Conservation (phyloP, 2,113 vertebrate genomes). For the Rhegmatorhina hoffmannsi region DNA sequence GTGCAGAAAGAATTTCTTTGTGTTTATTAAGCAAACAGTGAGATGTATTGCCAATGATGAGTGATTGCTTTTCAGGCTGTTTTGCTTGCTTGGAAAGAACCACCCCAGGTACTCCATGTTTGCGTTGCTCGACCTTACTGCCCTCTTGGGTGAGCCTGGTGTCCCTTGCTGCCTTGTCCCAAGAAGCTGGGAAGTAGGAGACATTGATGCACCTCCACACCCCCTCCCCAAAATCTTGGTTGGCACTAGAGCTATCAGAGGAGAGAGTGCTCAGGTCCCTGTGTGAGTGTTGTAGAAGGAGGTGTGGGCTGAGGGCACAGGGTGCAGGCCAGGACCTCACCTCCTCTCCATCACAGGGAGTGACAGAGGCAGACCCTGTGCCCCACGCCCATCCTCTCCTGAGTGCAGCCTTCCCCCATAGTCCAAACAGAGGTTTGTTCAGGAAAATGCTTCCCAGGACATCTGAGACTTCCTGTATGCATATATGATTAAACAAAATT, state of each 20-base stretch:
- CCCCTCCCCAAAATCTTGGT: not conserved
- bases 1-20: not conserved
- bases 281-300: not conserved
- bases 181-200: not conserved
- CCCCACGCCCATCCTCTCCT: rapidly evolving
- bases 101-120: not conserved
- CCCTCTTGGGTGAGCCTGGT: conserved; percentile 46
- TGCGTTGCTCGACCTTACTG: not conserved
- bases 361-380: not conserved
- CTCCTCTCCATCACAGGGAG: not conserved
- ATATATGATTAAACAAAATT: not conserved
- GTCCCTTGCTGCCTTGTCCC: rapidly evolving
- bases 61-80: not conserved
- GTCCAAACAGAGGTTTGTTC: not conserved
- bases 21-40: not conserved
- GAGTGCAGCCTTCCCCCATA: not conserved
- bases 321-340: not conserved
- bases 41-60: not conserved
- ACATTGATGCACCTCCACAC: not conserved
- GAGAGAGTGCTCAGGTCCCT: not conserved
- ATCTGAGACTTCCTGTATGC: not conserved
- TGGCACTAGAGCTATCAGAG: not conserved
- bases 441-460: not conserved
- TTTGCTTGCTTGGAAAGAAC: not conserved
- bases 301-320: not conserved